Evolutionary conservation across 1,140 invertebrate species (phyloP).

Genomic region (Aplysia californica): DNA sequence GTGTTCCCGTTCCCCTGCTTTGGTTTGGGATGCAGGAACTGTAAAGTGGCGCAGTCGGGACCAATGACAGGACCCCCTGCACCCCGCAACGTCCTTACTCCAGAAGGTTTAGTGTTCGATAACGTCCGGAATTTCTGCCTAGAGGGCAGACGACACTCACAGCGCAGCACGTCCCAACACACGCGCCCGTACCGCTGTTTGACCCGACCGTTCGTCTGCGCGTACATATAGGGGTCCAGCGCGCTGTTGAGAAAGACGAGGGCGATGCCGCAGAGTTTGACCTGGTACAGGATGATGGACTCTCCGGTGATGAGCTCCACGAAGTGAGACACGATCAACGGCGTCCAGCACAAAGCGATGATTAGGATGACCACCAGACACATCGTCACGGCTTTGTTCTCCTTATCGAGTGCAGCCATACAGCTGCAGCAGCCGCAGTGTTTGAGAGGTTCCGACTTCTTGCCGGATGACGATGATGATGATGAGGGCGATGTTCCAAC

Average conservation of each 20-base stretch:
- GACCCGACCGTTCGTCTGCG: constrained; percentile 42
- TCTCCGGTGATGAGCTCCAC: constrained; percentile 48
- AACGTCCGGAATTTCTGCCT: not conserved
- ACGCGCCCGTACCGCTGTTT: constrained; percentile 42
- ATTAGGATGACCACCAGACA: constrained; percentile 51
- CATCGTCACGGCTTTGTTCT: constrained; percentile 51
- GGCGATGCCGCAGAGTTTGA: constrained; percentile 57
- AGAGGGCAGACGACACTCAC: constrained; percentile 19
- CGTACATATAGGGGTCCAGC: constrained; percentile 56
- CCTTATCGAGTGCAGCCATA: constrained; percentile 38
- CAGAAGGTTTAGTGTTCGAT: not conserved
- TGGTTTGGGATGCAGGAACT: constrained; percentile 2
- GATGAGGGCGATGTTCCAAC: no score
- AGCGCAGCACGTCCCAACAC: constrained; percentile 38
- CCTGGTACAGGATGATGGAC: constrained; percentile 54
- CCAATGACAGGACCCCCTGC: not conserved
- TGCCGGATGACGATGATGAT: not conserved
- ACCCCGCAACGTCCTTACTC: not conserved
- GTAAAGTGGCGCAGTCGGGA: not conserved
- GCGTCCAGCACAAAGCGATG: constrained; percentile 51
- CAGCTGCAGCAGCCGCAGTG: constrained; percentile 38
- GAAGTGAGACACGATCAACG: constrained; percentile 53
- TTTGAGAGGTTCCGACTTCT: constrained; percentile 11
- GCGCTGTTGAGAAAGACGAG: constrained; percentile 57
- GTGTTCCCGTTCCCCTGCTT: not conserved